Percentiles rank a stretch among this genome's conserved stretches.
Evolutionary conservation across 2,888 invertebrate species (phyloP).

Genomic region (Caenorhabditis uteleia): DNA sequence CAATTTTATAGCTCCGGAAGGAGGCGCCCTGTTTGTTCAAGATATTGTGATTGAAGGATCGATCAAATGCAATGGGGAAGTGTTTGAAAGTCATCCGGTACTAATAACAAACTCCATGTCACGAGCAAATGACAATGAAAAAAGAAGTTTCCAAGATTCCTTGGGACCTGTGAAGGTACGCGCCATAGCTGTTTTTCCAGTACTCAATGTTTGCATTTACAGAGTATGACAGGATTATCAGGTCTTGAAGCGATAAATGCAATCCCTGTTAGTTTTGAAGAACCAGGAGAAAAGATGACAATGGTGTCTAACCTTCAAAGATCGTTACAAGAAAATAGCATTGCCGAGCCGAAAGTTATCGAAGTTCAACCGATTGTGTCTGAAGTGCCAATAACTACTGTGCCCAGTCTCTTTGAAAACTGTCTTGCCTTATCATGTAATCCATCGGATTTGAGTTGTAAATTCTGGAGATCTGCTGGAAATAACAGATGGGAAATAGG

Average conservation of each 20-base stretch:
- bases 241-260: conserved; percentile 52
- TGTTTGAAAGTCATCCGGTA: conserved; percentile 37
- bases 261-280: conserved; percentile 14
- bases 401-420: conserved; percentile 47
- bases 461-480: conserved; percentile 58
- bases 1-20: conserved; percentile 54
- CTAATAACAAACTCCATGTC: conserved; percentile 34
- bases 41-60: conserved; percentile 56
- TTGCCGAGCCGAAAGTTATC: conserved; percentile 8
- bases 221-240: conserved; percentile 31
- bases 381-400: conserved; percentile 14
- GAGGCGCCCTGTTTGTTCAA: conserved; percentile 58
- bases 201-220: not conserved
- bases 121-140: conserved; percentile 27
- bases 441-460: conserved; percentile 58
- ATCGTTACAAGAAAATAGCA: conserved; percentile 23
- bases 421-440: conserved; percentile 55
- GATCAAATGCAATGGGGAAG: conserved; percentile 42
- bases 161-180: conserved; percentile 37
- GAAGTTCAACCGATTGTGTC: conserved; percentile 1
- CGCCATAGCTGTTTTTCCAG: not conserved
- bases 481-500: conserved; percentile 61
- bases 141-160: conserved; percentile 31
- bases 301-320: conserved; percentile 25
- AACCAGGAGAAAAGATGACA: conserved; percentile 20